Evolutionary conservation across 2,113 vertebrate species (phyloP).

Genomic region (Pluvianellus socialis): DNA sequence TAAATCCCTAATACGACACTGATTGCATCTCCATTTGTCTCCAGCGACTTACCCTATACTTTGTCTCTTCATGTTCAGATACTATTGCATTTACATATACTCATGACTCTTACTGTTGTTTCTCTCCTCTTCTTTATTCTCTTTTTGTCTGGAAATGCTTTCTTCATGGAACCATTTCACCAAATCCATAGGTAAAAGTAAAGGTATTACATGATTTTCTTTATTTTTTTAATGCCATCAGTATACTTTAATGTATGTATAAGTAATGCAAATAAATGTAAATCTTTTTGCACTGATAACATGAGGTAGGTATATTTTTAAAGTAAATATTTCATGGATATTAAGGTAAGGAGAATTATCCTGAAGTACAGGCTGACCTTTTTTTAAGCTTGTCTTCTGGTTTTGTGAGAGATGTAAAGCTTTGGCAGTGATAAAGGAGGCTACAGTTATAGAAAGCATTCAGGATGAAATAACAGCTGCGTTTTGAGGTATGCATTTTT

Average conservation of each 20-base stretch:
- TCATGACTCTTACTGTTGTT: constrained; percentile 88
- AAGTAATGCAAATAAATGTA: constrained; percentile 71
- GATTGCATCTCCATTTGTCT: constrained; percentile 65
- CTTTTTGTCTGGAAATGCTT: constrained; percentile 89
- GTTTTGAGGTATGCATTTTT: constrained; percentile 44
- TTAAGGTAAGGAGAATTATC: constrained; percentile 68
- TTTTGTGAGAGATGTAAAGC: not conserved
- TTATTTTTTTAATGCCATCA: constrained; percentile 70
- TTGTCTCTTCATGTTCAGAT: constrained; percentile 74
- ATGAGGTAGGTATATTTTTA: constrained; percentile 81
- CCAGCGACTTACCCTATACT: constrained; percentile 50
- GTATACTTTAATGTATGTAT: constrained; percentile 61
- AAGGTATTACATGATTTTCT: constrained; percentile 89
- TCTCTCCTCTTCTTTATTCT: constrained; percentile 85
- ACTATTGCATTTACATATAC: constrained; percentile 73
- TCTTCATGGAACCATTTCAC: constrained; percentile 98
- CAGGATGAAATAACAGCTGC: constrained; percentile 33
- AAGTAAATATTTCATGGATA: constrained; percentile 59
- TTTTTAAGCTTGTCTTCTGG: not conserved
- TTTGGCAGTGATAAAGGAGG: constrained; percentile 2
- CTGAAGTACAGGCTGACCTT: not conserved
- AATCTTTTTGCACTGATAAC: constrained; percentile 59
- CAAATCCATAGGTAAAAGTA: constrained; percentile 98
- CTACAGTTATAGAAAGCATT: constrained; percentile 24
- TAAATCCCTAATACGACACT: constrained; percentile 4